Percentiles rank a stretch among this genome's conserved stretches.
These are phyloP conservation scores for Drosophila nikananu DNA, from an alignment of 1,140 invertebrate species.

Conservation along the genomic window DNA sequence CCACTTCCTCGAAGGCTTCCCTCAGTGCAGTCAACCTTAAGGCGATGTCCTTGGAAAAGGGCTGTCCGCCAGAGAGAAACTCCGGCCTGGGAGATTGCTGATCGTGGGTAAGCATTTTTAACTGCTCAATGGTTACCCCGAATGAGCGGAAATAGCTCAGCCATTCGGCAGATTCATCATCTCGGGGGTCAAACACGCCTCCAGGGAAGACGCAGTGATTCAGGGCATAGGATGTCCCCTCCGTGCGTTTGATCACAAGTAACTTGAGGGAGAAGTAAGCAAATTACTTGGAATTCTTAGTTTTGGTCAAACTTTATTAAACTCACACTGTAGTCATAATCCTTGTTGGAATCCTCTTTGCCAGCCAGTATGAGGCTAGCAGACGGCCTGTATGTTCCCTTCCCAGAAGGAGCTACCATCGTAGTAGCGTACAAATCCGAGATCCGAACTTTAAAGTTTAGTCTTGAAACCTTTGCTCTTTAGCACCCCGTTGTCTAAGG, in stretches of 20 bases:
- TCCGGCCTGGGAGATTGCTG: slow-evolving; percentile 48
- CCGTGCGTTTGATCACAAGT: slow-evolving; percentile 89
- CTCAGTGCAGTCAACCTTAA: slow-evolving; percentile 93
- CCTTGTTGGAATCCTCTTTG: slow-evolving; percentile 33
- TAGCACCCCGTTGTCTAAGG: too few species aligned
- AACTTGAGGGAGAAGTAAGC: slow-evolving; percentile 81
- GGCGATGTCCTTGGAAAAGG: slow-evolving; percentile 88
- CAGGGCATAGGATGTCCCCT: slow-evolving; percentile 89
- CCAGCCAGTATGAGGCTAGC: slow-evolving; percentile 85
- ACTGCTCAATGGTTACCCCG: slow-evolving; percentile 86
- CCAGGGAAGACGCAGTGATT: slow-evolving; percentile 94
- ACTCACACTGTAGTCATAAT: slow-evolving; percentile 58
- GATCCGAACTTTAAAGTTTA: slow-evolving; percentile 3
- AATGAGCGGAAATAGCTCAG: slow-evolving; percentile 88
- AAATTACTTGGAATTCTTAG: neutral
- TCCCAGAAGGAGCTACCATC: slow-evolving; percentile 26
- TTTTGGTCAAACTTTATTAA: slow-evolving; percentile 1
- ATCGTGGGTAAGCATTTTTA: slow-evolving; percentile 86
- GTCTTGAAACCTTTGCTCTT: slow-evolving; percentile 31
- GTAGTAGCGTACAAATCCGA: neutral
- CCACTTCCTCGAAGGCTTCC: slow-evolving; percentile 97
- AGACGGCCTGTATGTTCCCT: slow-evolving; percentile 61
- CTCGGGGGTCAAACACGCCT: slow-evolving; percentile 88
- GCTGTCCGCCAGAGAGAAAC: slow-evolving; percentile 25
- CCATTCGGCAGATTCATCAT: slow-evolving; percentile 91